Percentiles rank a stretch among this genome's conserved stretches.
phyloP scores from a whole-genome alignment of 2,888 invertebrate species.

The Drosophila anomalata region DNA sequence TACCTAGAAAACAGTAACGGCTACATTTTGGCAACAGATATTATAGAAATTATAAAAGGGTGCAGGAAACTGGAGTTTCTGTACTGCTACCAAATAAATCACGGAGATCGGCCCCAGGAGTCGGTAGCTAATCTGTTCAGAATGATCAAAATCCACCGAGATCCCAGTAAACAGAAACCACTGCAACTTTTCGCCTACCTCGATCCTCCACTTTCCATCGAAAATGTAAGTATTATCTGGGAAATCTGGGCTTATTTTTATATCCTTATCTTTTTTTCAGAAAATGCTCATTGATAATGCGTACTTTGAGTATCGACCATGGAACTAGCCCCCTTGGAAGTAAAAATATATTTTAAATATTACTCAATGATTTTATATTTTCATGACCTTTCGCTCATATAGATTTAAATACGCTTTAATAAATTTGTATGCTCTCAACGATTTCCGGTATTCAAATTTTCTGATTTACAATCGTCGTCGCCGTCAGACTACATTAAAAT shows the following conservation, averaged over 20 bases:
- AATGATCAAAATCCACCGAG: constrained; percentile 10
- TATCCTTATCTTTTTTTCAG: constrained; percentile 2
- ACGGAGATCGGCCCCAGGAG: background rate
- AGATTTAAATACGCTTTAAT: constrained; percentile 61
- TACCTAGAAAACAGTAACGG: constrained; percentile 16
- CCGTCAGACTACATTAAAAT: constrained; percentile 62
- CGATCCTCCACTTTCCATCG: constrained; percentile 10
- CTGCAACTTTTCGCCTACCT: constrained; percentile 12
- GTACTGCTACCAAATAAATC: constrained; percentile 22
- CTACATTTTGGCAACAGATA: constrained; percentile 9
- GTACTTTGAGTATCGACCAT: constrained; percentile 14
- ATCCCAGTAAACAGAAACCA: constrained; percentile 25
- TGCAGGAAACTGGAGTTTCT: constrained; percentile 22
- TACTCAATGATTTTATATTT: constrained; percentile 77
- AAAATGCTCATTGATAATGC: constrained; percentile 13
- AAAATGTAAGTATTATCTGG: constrained; percentile 17
- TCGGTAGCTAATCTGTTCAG: constrained; percentile 21
- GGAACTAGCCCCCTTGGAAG: background rate
- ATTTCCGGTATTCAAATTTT: constrained; percentile 47
- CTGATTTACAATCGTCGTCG: constrained; percentile 65
- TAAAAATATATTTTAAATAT: constrained; percentile 40
- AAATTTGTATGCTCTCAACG: constrained; percentile 64
- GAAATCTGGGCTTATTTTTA: background rate
- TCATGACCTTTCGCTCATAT: constrained; percentile 75
- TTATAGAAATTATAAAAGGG: constrained; percentile 13